These are phyloP conservation scores for Resseliella maxima DNA, from an alignment of 2,888 invertebrate genomes.

Conservation along the genomic window DNA sequence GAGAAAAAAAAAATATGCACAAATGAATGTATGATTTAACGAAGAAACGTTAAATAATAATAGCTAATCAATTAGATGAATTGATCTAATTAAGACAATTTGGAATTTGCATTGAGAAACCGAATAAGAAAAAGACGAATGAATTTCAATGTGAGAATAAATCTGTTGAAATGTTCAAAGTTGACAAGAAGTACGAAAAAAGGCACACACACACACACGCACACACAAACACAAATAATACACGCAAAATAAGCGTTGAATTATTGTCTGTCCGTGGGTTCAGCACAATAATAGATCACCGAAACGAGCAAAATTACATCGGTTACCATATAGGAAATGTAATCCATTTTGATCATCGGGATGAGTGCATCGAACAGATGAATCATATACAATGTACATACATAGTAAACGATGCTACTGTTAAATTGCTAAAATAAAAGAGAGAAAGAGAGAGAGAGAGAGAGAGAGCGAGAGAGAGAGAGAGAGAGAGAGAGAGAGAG, in stretches of 20 bases:
- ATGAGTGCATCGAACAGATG: slow-evolving; percentile 22
- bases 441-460: neutral
- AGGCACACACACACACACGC: no score
- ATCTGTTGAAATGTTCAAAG: neutral
- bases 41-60: neutral
- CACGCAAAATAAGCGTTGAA: neutral
- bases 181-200: no score
- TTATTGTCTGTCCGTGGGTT: slow-evolving; percentile 2
- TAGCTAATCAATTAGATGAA: neutral
- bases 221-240: no score
- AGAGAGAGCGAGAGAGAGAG: neutral
- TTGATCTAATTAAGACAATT: neutral
- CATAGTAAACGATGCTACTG: neutral
- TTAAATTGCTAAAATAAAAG: no score
- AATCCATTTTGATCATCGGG: neutral
- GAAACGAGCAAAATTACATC: neutral
- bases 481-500: neutral
- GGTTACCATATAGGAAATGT: slow-evolving; percentile 10
- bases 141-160: neutral
- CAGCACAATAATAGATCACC: neutral
- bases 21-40: neutral
- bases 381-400: neutral
- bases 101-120: neutral
- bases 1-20: neutral
- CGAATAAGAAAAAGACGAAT: neutral